phyloP scores from a whole-genome alignment of 2,113 vertebrate genomes.

The Lycocorax pyrrhopterus region DNA sequence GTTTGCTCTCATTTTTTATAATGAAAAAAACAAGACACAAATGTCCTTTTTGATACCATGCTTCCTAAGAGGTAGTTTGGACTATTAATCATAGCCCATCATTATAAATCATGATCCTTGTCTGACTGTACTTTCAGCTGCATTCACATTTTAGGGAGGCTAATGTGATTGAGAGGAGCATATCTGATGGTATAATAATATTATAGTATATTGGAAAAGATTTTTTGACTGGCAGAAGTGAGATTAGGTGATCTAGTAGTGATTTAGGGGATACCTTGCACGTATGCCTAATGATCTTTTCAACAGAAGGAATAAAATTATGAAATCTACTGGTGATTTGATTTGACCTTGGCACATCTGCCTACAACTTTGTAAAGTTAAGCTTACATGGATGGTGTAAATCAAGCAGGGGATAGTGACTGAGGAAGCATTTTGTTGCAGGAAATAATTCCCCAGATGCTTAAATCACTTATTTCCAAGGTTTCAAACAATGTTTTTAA shows the following conservation, averaged over 20 bases:
- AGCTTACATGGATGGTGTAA: background rate
- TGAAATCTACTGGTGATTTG: background rate
- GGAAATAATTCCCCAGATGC: background rate
- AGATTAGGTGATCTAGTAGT: background rate
- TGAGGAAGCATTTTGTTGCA: background rate
- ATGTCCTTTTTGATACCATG: background rate
- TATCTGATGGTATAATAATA: background rate
- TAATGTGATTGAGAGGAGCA: background rate
- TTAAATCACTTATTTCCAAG: background rate
- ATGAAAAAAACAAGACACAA: background rate
- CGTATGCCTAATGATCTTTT: background rate
- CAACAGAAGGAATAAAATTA: background rate
- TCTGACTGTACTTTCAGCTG: background rate
- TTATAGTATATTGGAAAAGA: background rate
- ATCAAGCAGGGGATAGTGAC: background rate
- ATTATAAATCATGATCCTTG: background rate
- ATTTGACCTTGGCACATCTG: background rate
- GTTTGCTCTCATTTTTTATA: background rate
- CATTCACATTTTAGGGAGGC: background rate
- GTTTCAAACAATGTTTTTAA: background rate
- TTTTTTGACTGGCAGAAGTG: background rate
- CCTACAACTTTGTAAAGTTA: background rate
- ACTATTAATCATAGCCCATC: background rate
- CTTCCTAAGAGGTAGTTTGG: background rate
- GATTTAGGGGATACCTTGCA: background rate